These are phyloP conservation scores for Monodelphis domestica DNA, from an alignment of 2,797 vertebrate species.

Conservation along the genomic window DNA sequence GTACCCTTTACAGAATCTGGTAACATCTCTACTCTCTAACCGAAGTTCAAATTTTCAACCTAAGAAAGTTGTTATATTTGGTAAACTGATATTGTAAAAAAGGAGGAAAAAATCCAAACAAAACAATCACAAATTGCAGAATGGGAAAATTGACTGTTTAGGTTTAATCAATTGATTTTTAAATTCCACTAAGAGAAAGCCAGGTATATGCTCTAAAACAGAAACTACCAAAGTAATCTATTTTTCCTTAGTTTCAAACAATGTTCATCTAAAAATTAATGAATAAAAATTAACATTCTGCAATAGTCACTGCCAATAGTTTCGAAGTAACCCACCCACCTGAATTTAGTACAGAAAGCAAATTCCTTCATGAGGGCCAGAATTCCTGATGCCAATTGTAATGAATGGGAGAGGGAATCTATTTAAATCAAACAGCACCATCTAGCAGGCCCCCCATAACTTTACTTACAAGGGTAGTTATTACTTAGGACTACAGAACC, in stretches of 20 bases:
- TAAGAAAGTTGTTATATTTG: constrained; percentile 34
- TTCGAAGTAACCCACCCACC: constrained; percentile 56
- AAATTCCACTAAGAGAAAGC: constrained; percentile 46
- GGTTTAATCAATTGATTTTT: constrained; percentile 12
- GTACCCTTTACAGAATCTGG: constrained; percentile 47
- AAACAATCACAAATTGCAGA: background rate
- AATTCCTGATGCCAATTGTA: constrained; percentile 72
- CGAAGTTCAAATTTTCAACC: constrained; percentile 39
- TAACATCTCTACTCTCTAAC: constrained; percentile 53
- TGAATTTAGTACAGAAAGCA: constrained; percentile 66
- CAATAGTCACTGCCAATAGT: background rate
- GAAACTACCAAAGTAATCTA: background rate
- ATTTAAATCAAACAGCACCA: constrained; percentile 88
- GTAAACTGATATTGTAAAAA: background rate
- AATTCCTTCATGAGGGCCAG: constrained; percentile 51
- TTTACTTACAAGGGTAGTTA: constrained; percentile 74
- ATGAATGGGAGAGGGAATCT: constrained; percentile 71
- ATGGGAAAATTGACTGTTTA: background rate
- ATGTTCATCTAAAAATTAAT: constrained; percentile 46
- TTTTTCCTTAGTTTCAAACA: constrained; percentile 47
- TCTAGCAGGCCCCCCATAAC: constrained; percentile 85
- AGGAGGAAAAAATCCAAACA: constrained; percentile 31
- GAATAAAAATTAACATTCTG: constrained; percentile 38
- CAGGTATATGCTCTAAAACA: constrained; percentile 34
- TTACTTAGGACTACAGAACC: constrained; percentile 66